phyloP scores from a whole-genome alignment of 2,888 invertebrate genomes.

The Mechanitis messenoides region DNA sequence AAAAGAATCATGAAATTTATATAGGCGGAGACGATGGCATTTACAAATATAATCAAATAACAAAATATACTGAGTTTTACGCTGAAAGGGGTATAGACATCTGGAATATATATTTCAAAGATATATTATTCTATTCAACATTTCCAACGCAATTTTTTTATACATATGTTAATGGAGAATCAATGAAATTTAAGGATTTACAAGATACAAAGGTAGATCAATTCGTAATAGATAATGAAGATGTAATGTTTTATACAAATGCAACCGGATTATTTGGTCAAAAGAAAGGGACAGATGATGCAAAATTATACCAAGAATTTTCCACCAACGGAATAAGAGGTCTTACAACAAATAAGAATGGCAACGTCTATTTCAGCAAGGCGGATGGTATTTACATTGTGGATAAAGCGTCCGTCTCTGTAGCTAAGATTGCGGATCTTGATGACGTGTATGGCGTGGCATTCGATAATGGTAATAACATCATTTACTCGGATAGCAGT shows the following conservation, averaged over 20 bases:
- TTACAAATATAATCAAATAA: constrained; percentile 50
- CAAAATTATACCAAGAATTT: constrained; percentile 37
- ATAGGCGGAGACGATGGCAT: constrained; percentile 57
- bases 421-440: constrained; percentile 43
- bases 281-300: constrained; percentile 47
- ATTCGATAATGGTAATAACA: constrained; percentile 56
- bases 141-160: constrained; percentile 56
- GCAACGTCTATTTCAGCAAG: constrained; percentile 46
- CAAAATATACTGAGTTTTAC: constrained; percentile 43
- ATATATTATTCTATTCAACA: constrained; percentile 48
- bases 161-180: constrained; percentile 40
- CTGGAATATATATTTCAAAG: constrained; percentile 56
- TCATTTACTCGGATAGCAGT: constrained; percentile 51
- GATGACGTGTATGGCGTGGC: constrained; percentile 55
- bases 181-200: constrained; percentile 46
- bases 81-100: constrained; percentile 44
- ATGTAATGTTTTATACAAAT: constrained; percentile 52
- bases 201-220: constrained; percentile 59
- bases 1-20: constrained; percentile 46
- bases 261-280: constrained; percentile 52
- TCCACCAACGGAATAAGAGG: constrained; percentile 40
- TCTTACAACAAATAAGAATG: constrained; percentile 46
- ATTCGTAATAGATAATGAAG: constrained; percentile 52
- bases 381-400: constrained; percentile 50
- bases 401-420: constrained; percentile 34